Percentiles rank a stretch among this genome's conserved stretches.
phyloP scores from a whole-genome alignment of 2,797 vertebrate genomes.

The Margarornis squamiger region DNA sequence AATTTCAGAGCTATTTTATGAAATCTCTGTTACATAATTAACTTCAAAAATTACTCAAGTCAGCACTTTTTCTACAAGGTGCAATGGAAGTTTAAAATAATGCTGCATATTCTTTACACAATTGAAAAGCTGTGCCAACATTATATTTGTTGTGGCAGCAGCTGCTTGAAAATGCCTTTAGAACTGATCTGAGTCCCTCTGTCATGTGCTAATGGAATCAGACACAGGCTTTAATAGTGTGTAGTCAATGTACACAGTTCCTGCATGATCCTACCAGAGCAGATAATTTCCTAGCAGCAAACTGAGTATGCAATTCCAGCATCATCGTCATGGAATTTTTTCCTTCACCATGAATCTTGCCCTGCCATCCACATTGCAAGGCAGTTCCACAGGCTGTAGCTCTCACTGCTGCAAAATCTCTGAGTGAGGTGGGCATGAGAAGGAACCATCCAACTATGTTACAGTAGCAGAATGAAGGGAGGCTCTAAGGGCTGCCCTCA shows the following conservation, averaged over 20 bases:
- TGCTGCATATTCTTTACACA: background rate
- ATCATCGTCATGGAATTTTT: background rate
- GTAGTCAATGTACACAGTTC: background rate
- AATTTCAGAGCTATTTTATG: slow-evolving; percentile 2
- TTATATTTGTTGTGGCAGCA: background rate
- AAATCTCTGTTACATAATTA: slow-evolving; percentile 59
- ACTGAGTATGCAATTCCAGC: background rate
- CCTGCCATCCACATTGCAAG: background rate
- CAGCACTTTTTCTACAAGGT: background rate
- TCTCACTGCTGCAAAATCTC: background rate
- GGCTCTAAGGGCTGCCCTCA: background rate
- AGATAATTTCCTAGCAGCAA: background rate
- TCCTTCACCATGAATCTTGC: background rate
- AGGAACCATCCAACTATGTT: accelerated
- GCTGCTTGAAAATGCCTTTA: slow-evolving; percentile 4
- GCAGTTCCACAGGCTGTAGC: background rate
- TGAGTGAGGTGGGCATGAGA: background rate
- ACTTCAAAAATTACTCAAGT: slow-evolving; percentile 6
- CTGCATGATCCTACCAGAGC: background rate
- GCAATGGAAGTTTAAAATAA: slow-evolving; percentile 2
- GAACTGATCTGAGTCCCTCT: slow-evolving; percentile 26
- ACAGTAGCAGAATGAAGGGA: background rate
- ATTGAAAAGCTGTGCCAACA: background rate
- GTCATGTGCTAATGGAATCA: background rate
- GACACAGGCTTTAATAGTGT: background rate